Evolutionary conservation across 2,888 invertebrate species (phyloP), one percentile per base, ranked within the genome.

Genomic region (Elegia similella): DNA sequence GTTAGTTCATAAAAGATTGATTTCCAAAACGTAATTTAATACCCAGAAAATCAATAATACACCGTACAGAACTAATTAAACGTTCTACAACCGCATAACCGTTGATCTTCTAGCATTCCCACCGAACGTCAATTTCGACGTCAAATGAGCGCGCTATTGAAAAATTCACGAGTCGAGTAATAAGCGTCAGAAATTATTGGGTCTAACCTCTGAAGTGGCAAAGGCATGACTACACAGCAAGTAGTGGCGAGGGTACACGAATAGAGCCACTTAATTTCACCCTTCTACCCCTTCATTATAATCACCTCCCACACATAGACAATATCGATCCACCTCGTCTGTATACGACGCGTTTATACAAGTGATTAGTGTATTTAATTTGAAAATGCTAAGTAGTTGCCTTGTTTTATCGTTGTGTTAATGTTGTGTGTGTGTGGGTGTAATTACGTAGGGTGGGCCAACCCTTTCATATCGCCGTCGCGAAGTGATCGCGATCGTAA

Each of bases 341-440:
- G 75, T 80, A 84, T 76, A 80, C 82, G 61, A 60, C 73, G 76
- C 82, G 85, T 85, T 86, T 87, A 87, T 86, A 88, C 86, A 85
- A 86, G 88, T 90, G 89, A 90, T 91, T 91, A 91, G 90, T 90
- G 90, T 90, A 88, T 89, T 90, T 91, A 89, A 91, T 91, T 91
- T 88, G 90, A 91, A 90, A 90, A 90, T 88, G 91, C 87, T 90
- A 90, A 91, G 90, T 88, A 90, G 90, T 90, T 88, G 84, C 84
- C 84, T 86, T 88, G 88, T 87, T 88, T 86, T 84, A 83, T 82
- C 72, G 79, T 67, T 80, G 85, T 84, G 79, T 81, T 82, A 78
- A 76, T 75, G 82, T 72, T 65, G 62, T 65, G 66, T 74, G 66
- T 67, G 59, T 72, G 66, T 71, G 80, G 76, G 80, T 74, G 83